A percentile compares a stretch with the other conserved stretches of the same genome.
These are phyloP conservation scores for Saiga tatarica DNA, from an alignment of 2,113 vertebrate genomes.

Conservation along the genomic window DNA sequence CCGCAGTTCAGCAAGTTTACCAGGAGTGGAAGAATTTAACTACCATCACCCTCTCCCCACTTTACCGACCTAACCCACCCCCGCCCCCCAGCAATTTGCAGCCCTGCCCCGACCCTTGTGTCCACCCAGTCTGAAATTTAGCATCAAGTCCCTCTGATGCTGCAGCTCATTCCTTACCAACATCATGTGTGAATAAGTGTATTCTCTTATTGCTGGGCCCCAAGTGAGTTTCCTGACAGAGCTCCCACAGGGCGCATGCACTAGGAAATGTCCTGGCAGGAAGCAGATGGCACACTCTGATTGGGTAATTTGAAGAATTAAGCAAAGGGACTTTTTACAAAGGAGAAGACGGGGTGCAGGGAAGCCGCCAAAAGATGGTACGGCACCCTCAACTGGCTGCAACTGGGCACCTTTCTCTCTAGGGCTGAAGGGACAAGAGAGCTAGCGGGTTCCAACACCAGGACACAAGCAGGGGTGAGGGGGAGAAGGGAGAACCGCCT, in stretches of 20 bases:
- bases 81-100: background rate
- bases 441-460: background rate
- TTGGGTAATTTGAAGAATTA: no score
- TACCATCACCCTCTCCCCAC: background rate
- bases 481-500: fast-evolving
- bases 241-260: fast-evolving
- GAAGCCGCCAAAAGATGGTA: background rate
- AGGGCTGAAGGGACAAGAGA: background rate
- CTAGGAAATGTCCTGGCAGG: background rate
- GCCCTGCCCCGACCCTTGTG: background rate
- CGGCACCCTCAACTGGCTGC: background rate
- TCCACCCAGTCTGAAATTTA: background rate
- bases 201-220: background rate
- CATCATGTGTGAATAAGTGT: background rate
- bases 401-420: no score
- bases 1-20: background rate
- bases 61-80: background rate
- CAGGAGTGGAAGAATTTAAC: background rate
- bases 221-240: background rate
- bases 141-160: background rate
- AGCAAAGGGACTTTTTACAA: background rate
- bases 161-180: no score
- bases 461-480: background rate
- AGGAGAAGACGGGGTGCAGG: background rate
- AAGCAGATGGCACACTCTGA: background rate